Base-by-base conservation (phyloP, 2,113 vertebrate species). In the Ursus arctos region DNA sequence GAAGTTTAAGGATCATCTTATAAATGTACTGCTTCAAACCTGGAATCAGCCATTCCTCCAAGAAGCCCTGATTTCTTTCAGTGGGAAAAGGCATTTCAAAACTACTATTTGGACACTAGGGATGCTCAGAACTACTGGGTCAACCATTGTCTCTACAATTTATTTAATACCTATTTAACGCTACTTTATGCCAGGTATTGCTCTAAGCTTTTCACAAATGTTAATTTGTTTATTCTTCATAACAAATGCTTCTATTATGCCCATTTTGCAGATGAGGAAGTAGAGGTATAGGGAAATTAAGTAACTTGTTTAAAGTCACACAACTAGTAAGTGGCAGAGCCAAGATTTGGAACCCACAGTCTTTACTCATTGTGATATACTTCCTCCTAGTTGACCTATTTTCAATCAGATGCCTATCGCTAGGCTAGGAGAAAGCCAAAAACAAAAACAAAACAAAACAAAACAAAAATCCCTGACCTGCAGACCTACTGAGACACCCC, bases 101-200 rank as follows among this genome's bases (percentile, higher is more conserved):
- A 93, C 13, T 51, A 83, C 7, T 53, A 18, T 31, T 53, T 93
- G 40, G 55, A 24, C 22, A 79, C 26, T 86, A 77, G 53, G 36
- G 61, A 61, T 59, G 40, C 33, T 83, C 63, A 72, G 51, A 85
- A 22, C n/a, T 93, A 89, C 72, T 82, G 13, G 8, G 18, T 26
- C 94, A 49, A 26, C 88, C 51, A 93, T 79, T 95, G 47, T 95
- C 96, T 97, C 65, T 97, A 65, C 26, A 74, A 19, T 77, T 88
- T 86, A 92, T 67, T 36, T 94, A 89, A 67, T 59, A 89, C 7
- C 36, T 92, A 74, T 26, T 51, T 69, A 85, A 88, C 26, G 10
- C 28, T 95, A 40, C 31, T 93, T 16, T 84, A 40, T 77, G 43
- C 4, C 43, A 89, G 21, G 33, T 33, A 79, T 19, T 63, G 21